A percentile compares a stretch with the other conserved stretches of the same genome.
phyloP scores from a whole-genome alignment of 2,888 invertebrate genomes.

The Malthinus flaveolus region DNA sequence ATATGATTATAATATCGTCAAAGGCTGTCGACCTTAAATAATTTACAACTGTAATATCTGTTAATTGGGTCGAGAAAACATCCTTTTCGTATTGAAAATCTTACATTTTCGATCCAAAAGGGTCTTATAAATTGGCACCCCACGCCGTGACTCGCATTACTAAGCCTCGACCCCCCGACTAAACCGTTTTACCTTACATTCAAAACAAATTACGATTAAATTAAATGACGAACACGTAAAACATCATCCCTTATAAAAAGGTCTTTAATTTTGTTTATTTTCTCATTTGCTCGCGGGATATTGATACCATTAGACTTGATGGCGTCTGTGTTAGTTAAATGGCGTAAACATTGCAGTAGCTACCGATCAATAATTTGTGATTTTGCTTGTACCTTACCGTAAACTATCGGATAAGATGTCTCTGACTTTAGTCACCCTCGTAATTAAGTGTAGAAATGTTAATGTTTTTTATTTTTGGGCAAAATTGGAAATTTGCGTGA shows the following conservation, averaged over 20 bases:
- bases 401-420: too few species aligned
- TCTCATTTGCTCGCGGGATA: conserved; percentile 1
- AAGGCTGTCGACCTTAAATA: conserved; percentile 1
- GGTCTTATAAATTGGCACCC: too few species aligned
- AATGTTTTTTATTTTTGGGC: too few species aligned
- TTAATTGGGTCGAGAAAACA: conserved; percentile 2
- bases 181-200: neutral
- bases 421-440: too few species aligned
- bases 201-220: neutral
- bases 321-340: conserved; percentile 10
- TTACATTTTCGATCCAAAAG: too few species aligned
- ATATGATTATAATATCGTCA: neutral
- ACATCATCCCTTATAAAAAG: neutral
- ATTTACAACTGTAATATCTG: neutral
- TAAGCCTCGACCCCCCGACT: too few species aligned
- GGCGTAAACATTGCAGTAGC: conserved; percentile 8
- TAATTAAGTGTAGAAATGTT: too few species aligned
- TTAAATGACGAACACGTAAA: neutral
- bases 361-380: conserved; percentile 12
- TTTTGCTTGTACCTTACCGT: neutral
- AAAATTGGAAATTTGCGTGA: too few species aligned
- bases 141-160: too few species aligned
- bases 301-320: conserved; percentile 16
- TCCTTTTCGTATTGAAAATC: neutral
- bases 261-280: conserved; percentile 1